Conservation (phyloP, 2,113 vertebrate genomes). For the Nicator chloris region DNA sequence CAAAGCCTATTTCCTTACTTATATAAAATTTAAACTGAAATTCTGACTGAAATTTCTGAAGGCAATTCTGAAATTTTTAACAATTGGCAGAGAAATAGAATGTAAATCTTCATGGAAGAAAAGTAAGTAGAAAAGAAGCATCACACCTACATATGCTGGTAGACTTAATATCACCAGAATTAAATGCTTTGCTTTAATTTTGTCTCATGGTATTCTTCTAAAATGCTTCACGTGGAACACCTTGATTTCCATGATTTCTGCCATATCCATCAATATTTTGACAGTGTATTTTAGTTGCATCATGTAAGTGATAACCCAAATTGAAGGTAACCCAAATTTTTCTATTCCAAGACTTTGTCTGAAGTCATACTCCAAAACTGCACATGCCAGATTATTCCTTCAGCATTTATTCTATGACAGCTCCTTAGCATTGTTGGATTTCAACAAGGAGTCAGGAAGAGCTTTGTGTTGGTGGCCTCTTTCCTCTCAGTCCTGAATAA, state of each 20-base stretch:
- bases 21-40: background rate
- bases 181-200: background rate
- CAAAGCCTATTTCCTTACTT: background rate
- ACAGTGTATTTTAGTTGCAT: background rate
- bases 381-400: background rate
- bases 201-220: background rate
- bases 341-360: background rate
- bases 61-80: background rate
- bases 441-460: background rate
- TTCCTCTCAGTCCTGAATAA: background rate
- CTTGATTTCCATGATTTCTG: background rate
- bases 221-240: background rate
- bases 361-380: background rate
- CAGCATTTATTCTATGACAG: background rate
- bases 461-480: accelerated
- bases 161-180: background rate
- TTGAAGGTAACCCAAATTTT: background rate
- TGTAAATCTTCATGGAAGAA: background rate
- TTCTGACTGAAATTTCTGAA: background rate
- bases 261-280: background rate
- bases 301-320: background rate
- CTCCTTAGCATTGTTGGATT: background rate
- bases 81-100: background rate
- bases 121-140: background rate
- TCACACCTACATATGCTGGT: background rate